Base-by-base conservation (phyloP, 53 echinoderm and acorn worm genomes). In the Paracentrotus lividus region DNA sequence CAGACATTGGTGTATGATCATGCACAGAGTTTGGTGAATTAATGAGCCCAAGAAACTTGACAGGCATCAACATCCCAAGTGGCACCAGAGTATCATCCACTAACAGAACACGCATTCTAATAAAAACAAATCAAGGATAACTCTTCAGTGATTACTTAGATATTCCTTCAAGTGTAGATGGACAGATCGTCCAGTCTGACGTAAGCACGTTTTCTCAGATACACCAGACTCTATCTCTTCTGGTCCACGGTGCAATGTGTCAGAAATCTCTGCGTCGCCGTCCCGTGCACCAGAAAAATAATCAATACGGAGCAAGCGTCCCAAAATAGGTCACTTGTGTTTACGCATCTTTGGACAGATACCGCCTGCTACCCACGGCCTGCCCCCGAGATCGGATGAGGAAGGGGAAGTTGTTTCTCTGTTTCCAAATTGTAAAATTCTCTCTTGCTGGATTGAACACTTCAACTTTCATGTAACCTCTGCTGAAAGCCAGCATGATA, bases 181-280 rank as follows among this genome's bases (percentile, higher is more conserved):
- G 36, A 72, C 36, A 72, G 72, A 21, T 40, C 40, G 3, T 40
- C 18, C 7, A 20, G 38, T 36, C 36, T 72, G 72, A 72, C 72
- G 72, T 72, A 72, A 72, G 72, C 72, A 72, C 7, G 72, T 10
- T 38, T n/a, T 32, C 72, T 72, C 26, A n/a, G 47, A 81, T 81
- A 81, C 81, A 81, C 47, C 81, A 81, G 44, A 81, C 81, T n/a
- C 81, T 81, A 81, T 81, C 81, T 81, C 81, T 81, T 81, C 81
- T 81, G 81, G 81, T 81, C 81, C 47, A 14, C 47, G 47, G 81
- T n/a, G 81, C 81, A 81, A 81, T 81, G 81, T 47, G 47, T 45
- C 44, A 81, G 49, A 81, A 81, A 81, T 81, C 81, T 81, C 81
- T 27, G 27, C 53, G 56, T 34, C 18, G 55, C n/a, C 86, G 24